Evolutionary conservation across 2,888 invertebrate genomes (phyloP).

Genomic region (Lissocephala sabroskyi): DNA sequence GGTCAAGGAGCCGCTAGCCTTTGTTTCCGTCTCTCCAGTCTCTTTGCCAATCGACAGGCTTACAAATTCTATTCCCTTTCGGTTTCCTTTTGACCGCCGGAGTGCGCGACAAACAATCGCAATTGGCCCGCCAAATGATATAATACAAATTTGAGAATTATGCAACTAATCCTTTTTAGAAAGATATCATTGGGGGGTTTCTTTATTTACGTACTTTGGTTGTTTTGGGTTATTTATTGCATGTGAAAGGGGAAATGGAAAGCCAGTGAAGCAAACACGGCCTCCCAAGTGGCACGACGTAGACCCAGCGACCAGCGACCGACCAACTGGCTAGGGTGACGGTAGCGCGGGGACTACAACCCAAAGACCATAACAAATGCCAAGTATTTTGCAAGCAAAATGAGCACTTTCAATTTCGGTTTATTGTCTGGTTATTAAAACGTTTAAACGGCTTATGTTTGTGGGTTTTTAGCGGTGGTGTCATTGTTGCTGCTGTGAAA

Average conservation of each 20-base stretch:
- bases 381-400: background rate
- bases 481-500: too few relatives aligned
- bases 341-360: background rate
- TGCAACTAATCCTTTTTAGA: conserved; percentile 18
- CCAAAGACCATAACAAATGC: background rate
- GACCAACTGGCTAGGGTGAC: background rate
- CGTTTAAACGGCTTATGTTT: background rate
- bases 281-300: background rate
- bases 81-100: too few relatives aligned
- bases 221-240: conserved; percentile 12
- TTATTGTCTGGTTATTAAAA: background rate
- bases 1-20: background rate
- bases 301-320: background rate
- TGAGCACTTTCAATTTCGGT: background rate
- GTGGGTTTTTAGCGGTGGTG: background rate
- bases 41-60: too few relatives aligned
- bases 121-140: background rate
- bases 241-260: conserved; percentile 21
- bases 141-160: conserved; percentile 10
- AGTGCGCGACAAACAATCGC: background rate
- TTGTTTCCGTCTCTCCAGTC: too few relatives aligned
- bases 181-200: background rate
- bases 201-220: background rate
- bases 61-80: too few relatives aligned
- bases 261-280: background rate